A percentile compares a stretch with the other conserved stretches of the same genome.
Conservation (phyloP, 2,797 vertebrate genomes). For the Halcyon smyrnensis region DNA sequence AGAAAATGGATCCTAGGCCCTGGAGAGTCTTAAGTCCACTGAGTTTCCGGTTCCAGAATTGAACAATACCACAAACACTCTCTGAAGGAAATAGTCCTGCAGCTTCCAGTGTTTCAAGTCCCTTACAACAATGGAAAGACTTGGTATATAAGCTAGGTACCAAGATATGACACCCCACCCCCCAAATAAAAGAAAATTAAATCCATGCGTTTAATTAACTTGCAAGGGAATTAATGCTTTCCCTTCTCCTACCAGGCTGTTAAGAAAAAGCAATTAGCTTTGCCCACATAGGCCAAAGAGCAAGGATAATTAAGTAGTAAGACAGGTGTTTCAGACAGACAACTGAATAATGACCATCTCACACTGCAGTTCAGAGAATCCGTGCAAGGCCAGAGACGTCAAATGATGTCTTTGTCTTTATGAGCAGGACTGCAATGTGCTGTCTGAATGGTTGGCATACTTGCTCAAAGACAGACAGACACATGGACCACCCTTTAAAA, state of each 20-base stretch:
- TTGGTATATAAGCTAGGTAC: not conserved
- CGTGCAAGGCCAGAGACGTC: not conserved
- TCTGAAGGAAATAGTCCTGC: not conserved
- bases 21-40: not conserved
- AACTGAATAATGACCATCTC: not conserved
- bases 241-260: not conserved
- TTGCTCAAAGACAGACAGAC: not conserved
- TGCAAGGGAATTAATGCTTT: not conserved
- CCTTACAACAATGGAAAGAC: not conserved
- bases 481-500: not conserved
- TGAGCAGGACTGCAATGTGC: not conserved
- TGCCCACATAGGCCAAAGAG: not conserved
- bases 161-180: not conserved
- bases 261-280: not conserved
- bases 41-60: not conserved
- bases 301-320: not conserved
- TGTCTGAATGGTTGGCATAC: not conserved
- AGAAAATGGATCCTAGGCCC: not conserved
- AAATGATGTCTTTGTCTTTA: not conserved
- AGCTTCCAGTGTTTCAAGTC: not conserved
- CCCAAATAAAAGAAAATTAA: too few species aligned
- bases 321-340: not conserved
- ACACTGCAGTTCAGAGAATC: not conserved
- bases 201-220: fast-evolving
- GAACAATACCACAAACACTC: not conserved